Base-by-base conservation (phyloP, 2,797 vertebrate species). In the Tinamus major region DNA sequence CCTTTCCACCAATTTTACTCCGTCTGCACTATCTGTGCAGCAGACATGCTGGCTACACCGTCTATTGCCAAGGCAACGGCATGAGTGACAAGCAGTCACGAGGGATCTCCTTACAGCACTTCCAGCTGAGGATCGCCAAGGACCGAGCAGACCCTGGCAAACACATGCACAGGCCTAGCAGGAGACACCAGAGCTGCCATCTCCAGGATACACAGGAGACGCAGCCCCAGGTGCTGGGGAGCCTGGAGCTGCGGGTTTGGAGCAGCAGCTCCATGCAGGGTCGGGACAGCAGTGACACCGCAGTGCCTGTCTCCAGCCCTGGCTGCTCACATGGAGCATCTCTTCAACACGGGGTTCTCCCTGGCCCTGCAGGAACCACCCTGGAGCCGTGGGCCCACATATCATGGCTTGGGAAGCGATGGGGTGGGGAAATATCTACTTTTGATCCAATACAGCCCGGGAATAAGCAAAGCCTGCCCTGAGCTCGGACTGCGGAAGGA, bases 11-110 rank as follows among this genome's bases (percentile, higher is more conserved):
- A 24, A 8, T 35, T 51, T 13, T 80, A 6, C 23, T 85, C 11
- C 18, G 5, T 4, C 18, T 62, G 35, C 67, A 12, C 33, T 29
- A 46, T 35, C 18, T 24, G 31, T 0, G 0, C 8, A 5, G 13
- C 24, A 77, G 42, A 3, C 11, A 31, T 53, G 31, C 20, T 44
- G 85, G 41, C 58, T 85, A 79, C 76, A 49, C 27, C 37, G 63
- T 15, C 41, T 42, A 49, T 2, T 0, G 0, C 31, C 75, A 56
- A 51, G 49, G 24, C 27, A 58, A 33, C 14, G 61, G 39, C 11
- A 19, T 5, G 37, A 74, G 7, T 49, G 37, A 51, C 7, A 71
- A 46, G 3, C 42, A 84, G 53, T 23, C 71, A 75, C 18, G 9
- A 8, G 4, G 31, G 27, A 21, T 3, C n/a, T 71, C 18, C 33